These are phyloP conservation scores for Eremophila alpestris DNA, from an alignment of 2,797 vertebrate genomes.

Conservation along the genomic window DNA sequence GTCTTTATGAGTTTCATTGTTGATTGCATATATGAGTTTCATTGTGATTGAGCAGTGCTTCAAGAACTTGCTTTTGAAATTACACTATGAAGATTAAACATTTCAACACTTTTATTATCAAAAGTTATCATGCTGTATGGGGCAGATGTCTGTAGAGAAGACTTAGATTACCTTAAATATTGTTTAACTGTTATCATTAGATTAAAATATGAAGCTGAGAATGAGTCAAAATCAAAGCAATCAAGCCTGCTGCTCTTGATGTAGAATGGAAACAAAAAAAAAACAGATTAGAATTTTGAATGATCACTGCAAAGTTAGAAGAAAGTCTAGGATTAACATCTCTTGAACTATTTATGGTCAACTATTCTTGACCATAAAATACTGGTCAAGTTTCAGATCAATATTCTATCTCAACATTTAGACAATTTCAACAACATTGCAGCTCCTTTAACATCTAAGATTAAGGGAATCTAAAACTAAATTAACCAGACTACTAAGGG, in stretches of 20 bases:
- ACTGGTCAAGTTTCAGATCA: not conserved
- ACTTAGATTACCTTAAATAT: not conserved
- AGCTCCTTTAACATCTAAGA: not conserved
- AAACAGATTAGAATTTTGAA: not conserved
- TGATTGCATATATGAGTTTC: not conserved
- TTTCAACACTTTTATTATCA: not conserved
- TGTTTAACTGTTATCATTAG: not conserved
- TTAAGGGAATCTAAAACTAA: not conserved
- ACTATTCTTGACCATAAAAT: no score
- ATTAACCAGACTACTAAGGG: not conserved
- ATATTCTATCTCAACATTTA: not conserved
- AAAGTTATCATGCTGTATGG: not conserved
- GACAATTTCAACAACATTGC: not conserved
- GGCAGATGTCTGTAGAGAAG: not conserved
- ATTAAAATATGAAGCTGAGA: not conserved
- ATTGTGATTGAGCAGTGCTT: not conserved
- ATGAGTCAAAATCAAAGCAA: not conserved
- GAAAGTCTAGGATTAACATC: not conserved
- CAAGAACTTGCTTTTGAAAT: not conserved
- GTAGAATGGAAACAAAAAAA: not conserved
- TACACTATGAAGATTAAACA: not conserved
- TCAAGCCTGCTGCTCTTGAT: not conserved
- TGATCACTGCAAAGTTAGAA: not conserved
- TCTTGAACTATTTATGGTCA: not conserved
- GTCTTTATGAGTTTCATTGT: not conserved